Evolutionary conservation across 2,113 vertebrate species (phyloP), one percentile per base, ranked within the genome.

Genomic region (Lagopus muta): DNA sequence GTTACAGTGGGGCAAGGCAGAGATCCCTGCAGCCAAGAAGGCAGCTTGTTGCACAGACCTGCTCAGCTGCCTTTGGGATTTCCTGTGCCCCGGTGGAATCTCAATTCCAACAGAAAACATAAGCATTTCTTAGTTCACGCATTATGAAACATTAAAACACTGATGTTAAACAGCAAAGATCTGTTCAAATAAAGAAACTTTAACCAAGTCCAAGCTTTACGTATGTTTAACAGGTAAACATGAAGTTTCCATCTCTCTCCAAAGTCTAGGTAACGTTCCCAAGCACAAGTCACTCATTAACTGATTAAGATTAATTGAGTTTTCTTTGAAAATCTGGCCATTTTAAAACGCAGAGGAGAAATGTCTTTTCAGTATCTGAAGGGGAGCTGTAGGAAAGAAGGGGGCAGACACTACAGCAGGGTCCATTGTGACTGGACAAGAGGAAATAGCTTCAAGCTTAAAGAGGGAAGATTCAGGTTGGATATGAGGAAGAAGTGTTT

Each of bases 261-360:
- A 92, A 93, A 90, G 76, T 67, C 81, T 92, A 60, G 54, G 4
- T 48, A 36, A 34, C 82, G 80, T 73, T 24, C 54, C 22, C 36
- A 75, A 71, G 38, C 30, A 65, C 58, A 74, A 80, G 95, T 97
- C 96, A 94, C 64, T 96, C 43, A 97, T 97, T 97, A 96, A 97
- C 96, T 30, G 70, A 93, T 93, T 58, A 79, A 80, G 65, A 50
- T 47, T 94, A 95, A 93, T 14, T 0, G 5, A 50, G 45, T 54
- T 90, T 90, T 92, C 88, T 94, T 72, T 73, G 74, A 74, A 88
- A 80, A 54, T 80, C n/a, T 87, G 34, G 1, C 80, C 66, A 82
- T 94, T 88, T 67, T 88, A 94, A 95, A 95, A 97, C 97, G 97
- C 92, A 83, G 54, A 85, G 67, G 64, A 96, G 71, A 55, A 58